A percentile compares a stretch with the other conserved stretches of the same genome.
phyloP scores from a whole-genome alignment of 2,888 invertebrate species.

The Pyrgus malvae region DNA sequence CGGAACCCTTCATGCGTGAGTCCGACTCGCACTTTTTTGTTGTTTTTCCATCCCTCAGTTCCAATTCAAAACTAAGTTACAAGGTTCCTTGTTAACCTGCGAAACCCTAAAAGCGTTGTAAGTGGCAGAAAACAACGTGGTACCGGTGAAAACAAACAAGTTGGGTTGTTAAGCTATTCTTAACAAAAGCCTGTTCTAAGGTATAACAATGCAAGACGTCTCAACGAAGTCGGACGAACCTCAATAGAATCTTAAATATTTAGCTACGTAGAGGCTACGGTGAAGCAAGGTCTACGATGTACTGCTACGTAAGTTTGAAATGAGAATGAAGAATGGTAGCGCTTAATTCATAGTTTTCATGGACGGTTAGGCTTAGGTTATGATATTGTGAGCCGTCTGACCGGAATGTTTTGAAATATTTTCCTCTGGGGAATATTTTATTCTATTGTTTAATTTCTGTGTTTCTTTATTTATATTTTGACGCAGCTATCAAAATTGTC shows the following conservation, averaged over 20 bases:
- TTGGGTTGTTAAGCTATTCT: constrained; percentile 19
- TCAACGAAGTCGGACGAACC: constrained; percentile 24
- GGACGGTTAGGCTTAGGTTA: not conserved
- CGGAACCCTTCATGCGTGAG: too few relatives aligned
- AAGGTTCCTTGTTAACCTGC: not conserved
- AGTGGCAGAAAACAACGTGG: constrained; percentile 5
- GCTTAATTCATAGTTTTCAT: constrained; percentile 11
- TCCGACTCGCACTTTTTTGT: too few relatives aligned
- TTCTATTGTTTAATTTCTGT: too few relatives aligned
- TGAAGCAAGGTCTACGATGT: constrained; percentile 13
- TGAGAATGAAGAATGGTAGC: constrained; percentile 1
- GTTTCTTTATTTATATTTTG: too few relatives aligned
- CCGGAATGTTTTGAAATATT: too few relatives aligned
- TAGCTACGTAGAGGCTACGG: constrained; percentile 23
- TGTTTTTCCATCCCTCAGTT: too few relatives aligned
- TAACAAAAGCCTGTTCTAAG: constrained; percentile 22
- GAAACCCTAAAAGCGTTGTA: constrained; percentile 6
- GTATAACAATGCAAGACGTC: constrained; percentile 26
- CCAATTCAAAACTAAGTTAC: not conserved
- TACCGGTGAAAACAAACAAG: constrained; percentile 21
- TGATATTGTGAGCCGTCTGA: not conserved
- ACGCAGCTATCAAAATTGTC: too few relatives aligned
- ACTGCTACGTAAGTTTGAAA: constrained; percentile 7
- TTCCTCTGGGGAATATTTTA: too few relatives aligned
- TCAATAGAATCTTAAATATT: constrained; percentile 28